Conservation (phyloP, 1,140 invertebrate species). For the Bicyclus anynana region DNA sequence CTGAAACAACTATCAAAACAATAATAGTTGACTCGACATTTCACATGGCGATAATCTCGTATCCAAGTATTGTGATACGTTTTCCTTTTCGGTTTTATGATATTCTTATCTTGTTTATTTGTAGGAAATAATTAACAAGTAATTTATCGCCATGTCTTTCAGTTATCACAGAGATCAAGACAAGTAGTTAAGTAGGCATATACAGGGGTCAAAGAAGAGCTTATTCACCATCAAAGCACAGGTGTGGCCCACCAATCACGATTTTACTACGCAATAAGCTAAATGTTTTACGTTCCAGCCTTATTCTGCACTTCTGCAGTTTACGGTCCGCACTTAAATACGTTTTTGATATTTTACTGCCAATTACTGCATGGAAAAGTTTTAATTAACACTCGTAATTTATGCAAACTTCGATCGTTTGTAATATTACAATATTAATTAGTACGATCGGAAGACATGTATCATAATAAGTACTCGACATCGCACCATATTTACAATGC, state of each 20-base stretch:
- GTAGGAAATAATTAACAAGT: too few species aligned
- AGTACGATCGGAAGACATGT: background rate
- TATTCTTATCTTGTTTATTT: too few species aligned
- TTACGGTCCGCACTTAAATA: conserved; percentile 5
- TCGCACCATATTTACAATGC: too few species aligned
- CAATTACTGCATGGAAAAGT: conserved; percentile 3
- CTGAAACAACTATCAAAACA: too few species aligned
- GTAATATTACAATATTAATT: background rate
- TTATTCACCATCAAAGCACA: background rate
- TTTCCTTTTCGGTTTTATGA: too few species aligned
- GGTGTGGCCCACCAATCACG: conserved; percentile 1
- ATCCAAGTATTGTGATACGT: too few species aligned
- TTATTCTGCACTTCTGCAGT: background rate
- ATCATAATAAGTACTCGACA: too few species aligned
- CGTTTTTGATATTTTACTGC: conserved; percentile 17
- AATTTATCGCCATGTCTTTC: too few species aligned
- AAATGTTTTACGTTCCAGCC: conserved; percentile 15
- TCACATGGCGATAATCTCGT: too few species aligned
- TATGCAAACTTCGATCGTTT: background rate
- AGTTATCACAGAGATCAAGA: background rate
- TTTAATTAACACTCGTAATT: conserved; percentile 4
- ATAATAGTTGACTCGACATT: too few species aligned
- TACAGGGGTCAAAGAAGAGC: background rate
- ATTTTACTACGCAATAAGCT: conserved; percentile 14
- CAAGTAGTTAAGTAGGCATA: background rate